phyloP scores from a whole-genome alignment of 2,797 vertebrate genomes.

The Cephalopachus bancanus region DNA sequence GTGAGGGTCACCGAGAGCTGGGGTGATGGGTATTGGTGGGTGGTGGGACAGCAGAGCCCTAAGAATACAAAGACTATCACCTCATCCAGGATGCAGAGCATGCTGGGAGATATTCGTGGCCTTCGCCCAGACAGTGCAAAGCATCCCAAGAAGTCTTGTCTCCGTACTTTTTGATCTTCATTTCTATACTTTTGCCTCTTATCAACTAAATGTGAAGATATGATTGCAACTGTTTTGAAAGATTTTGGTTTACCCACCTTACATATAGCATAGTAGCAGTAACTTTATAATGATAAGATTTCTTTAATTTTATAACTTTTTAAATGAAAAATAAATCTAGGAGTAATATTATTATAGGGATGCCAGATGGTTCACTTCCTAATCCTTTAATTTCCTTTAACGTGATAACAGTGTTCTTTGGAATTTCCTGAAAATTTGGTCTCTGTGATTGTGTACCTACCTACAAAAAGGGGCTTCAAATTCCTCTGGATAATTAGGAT shows the following conservation, averaged over 20 bases:
- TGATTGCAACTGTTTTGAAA: not conserved
- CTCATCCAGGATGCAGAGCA: not conserved
- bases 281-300: not conserved
- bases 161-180: not conserved
- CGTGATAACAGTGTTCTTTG: conserved; percentile 16
- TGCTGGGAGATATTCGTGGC: not conserved
- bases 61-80: not conserved
- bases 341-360: not conserved
- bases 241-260: not conserved
- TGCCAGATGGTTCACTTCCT: not conserved
- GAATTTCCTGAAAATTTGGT: conserved; percentile 53
- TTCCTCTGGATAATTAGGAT: conserved; percentile 12
- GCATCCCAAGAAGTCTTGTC: not conserved
- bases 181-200: not conserved
- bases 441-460: not conserved
- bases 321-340: not conserved
- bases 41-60: not conserved
- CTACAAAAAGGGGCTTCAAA: not conserved
- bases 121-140: not conserved
- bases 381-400: conserved; percentile 52
- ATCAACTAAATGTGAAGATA: not conserved
- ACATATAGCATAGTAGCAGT: not conserved
- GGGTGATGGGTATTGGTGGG: not conserved
- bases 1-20: not conserved
- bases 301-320: not conserved